Evolutionary conservation across 2,797 vertebrate species (phyloP), one percentile per base, ranked within the genome.

Genomic region (Halcyon badia): DNA sequence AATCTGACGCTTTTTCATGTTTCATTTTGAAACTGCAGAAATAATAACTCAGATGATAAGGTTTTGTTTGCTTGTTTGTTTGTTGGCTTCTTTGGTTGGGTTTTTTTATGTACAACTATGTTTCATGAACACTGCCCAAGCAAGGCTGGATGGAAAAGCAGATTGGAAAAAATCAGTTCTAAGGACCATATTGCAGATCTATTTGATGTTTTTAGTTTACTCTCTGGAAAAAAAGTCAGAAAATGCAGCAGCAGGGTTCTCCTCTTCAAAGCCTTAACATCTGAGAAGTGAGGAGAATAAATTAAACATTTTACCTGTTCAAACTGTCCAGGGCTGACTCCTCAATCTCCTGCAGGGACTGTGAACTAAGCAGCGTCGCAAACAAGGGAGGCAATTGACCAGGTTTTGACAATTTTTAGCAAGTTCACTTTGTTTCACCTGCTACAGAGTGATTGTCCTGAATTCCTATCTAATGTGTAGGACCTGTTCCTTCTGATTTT

Each of bases 271-370:
- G 56, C 42, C 24, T 1, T 2, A n/a, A 56, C 15, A n/a, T 65
- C 33, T 81, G 83, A 86, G 54, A 42, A 24, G 2, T 6, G 11
- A 69, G 39, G 35, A 13, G 37, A 88, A 58, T 72, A 76, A 86
- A 90, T 90, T 44, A 58, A 87, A 70, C 39, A 76, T 90, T 81
- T 90, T 78, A 37, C 37, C 58, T 79, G 11, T 15, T 82, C 61
- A 52, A 75, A 68, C 13, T 68, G 14, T 52, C 57, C 49, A 54
- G 30, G 8, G 14, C 4, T 83, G 31, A 61, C 37, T 79, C 44
- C 54, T 22, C 57, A 35, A 54, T 10, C 30, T 83, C 35, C 76
- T 61, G 51, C 54, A 83, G 72, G 57, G 35, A 66, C 20, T 37
- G 21, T 37, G 56, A 80, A 89, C 8, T 3, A 31, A 83, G 15